Conservation (phyloP, 2,113 vertebrate species). For the Calyptomena viridis region DNA sequence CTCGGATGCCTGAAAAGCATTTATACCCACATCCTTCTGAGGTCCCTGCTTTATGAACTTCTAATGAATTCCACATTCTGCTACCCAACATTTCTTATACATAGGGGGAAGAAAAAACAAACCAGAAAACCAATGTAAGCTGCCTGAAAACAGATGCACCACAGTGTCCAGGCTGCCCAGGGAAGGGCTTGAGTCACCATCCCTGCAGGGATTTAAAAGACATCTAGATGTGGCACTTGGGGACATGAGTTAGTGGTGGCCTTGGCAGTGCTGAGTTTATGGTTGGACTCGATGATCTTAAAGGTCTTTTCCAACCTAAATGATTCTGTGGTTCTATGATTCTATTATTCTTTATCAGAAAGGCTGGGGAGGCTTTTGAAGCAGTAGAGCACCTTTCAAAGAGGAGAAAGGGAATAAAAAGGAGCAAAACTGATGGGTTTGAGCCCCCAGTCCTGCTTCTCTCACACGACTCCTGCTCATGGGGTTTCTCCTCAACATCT, state of each 20-base stretch:
- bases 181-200: not conserved
- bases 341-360: not conserved
- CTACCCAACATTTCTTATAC: conserved; percentile 30
- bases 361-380: not conserved
- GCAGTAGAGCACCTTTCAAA: not conserved
- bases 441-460: not conserved
- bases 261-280: not conserved
- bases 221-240: not conserved
- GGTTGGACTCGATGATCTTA: not conserved
- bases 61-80: conserved; percentile 52
- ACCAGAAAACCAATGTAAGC: not conserved
- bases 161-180: not conserved
- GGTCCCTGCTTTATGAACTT: conserved; percentile 49
- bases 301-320: not conserved
- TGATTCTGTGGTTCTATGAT: not conserved
- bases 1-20: conserved; percentile 57
- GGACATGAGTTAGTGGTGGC: not conserved
- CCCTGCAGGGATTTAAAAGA: not conserved
- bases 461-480: rapidly evolving
- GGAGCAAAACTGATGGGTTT: not conserved
- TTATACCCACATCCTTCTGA: conserved; percentile 56
- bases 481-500: not conserved
- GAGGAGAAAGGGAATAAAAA: not conserved
- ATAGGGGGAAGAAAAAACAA: conserved; percentile 55
- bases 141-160: conserved; percentile 34